Evolutionary conservation across 2,888 invertebrate species (phyloP).

Genomic region (Nomada ferruginata): DNA sequence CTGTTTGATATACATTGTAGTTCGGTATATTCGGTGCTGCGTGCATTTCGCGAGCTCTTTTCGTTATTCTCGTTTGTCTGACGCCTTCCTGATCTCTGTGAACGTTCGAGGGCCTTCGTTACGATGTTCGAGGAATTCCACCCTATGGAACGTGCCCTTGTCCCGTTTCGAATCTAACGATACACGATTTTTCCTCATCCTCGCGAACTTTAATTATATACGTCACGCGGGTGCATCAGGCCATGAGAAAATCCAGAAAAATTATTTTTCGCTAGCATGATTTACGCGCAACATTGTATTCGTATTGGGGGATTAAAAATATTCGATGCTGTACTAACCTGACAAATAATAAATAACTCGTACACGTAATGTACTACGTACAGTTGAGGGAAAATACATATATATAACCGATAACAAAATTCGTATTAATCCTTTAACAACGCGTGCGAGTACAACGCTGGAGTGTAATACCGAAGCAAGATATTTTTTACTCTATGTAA

Average conservation of each 20-base stretch:
- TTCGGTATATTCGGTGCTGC: constrained; percentile 64
- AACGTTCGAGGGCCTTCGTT: constrained; percentile 63
- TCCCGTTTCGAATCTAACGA: constrained; percentile 41
- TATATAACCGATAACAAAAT: too few relatives aligned
- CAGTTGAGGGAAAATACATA: too few relatives aligned
- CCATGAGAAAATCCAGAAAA: neutral
- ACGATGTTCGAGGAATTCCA: constrained; percentile 58
- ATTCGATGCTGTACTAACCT: too few relatives aligned
- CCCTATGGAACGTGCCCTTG: constrained; percentile 51
- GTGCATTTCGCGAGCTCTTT: constrained; percentile 64
- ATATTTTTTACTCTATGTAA: too few relatives aligned
- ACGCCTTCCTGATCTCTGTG: constrained; percentile 30
- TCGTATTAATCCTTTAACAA: too few relatives aligned
- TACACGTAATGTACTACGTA: too few relatives aligned
- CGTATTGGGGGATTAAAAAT: too few relatives aligned
- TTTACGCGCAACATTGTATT: neutral
- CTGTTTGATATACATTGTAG: constrained; percentile 71
- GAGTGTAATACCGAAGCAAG: too few relatives aligned
- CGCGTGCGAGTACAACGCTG: too few relatives aligned
- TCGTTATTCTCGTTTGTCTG: constrained; percentile 62
- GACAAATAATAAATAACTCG: too few relatives aligned
- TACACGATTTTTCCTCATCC: constrained; percentile 46
- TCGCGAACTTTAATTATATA: constrained; percentile 14
- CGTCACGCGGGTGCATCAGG: neutral
- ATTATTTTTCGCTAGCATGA: constrained; percentile 3